Evolutionary conservation across 2,888 invertebrate genomes (phyloP), one percentile per base, ranked within the genome.

Genomic region (Frankliniella fusca): DNA sequence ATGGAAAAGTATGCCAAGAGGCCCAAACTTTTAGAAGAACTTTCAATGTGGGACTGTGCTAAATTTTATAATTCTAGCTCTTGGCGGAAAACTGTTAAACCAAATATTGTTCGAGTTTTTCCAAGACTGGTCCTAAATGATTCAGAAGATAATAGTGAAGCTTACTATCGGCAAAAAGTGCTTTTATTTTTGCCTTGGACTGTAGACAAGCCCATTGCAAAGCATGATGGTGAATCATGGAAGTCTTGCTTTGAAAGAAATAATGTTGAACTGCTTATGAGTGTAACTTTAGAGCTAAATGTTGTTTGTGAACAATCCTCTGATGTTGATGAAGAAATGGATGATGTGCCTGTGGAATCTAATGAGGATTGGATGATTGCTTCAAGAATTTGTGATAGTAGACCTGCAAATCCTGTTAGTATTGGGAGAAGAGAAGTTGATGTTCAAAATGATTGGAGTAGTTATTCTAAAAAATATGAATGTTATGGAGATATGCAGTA

Each of bases 331-430:
- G 23, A 70, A 23, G 70, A 20, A n/a, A 23, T 8, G 1, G 2
- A 65, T 65, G n/a, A 7, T 65, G n/a, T 20, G 23, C 20, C 20
- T 65, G 9, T 65, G 0, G 9, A 10, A 12, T n/a, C n/a, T 5
- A 76, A 76, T 76, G 70, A 76, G 27, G 70, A 76, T 12, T 76
- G 27, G 70, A 76, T 76, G 70, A 76, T 76, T 27, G 70, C 70
- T 27, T 0, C 70, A 11, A 76, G 70, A 23, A 10, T 76, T 9
- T 5, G 27, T 27, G 0, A 27, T 12, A 8, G 27, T 2, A 1
- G 12, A 23, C 1, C 0, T 10, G 27, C 10, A 8, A 1, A 27
- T 3, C 0, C 0, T 3, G 70, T 76, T 0, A 27, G 27, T 2
- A 0, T 76, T 0, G 70, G 70, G 0, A 0, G 9, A 23, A 76